These are phyloP conservation scores for Chorisops tibialis DNA, from an alignment of 2,888 invertebrate genomes.

Conservation along the genomic window DNA sequence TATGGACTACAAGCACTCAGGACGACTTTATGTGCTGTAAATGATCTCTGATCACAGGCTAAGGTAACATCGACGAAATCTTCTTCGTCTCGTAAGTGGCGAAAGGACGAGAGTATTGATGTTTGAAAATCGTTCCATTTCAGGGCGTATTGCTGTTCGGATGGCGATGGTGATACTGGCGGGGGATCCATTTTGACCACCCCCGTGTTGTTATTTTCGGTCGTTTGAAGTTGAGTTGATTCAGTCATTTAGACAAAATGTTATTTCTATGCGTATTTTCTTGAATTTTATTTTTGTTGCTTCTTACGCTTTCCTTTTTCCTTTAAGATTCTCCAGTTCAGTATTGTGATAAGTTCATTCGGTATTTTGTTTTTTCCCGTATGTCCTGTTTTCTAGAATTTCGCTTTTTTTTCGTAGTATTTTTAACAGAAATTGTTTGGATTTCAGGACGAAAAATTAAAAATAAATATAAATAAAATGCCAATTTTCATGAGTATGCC, in stretches of 20 bases:
- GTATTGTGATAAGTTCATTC: no score
- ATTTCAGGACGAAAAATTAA: constrained; percentile 13
- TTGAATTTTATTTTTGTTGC: background rate
- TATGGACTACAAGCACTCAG: constrained; percentile 92
- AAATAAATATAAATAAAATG: constrained; percentile 27
- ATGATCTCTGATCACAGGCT: constrained; percentile 85
- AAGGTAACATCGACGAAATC: constrained; percentile 91
- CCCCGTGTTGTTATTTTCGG: constrained; percentile 52
- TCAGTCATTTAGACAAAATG: constrained; percentile 48
- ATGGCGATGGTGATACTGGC: constrained; percentile 55
- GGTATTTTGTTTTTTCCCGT: background rate
- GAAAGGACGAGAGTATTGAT: constrained; percentile 85
- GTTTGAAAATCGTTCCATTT: constrained; percentile 94
- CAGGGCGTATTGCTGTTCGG: constrained; percentile 86
- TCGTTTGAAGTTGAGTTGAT: constrained; percentile 52
- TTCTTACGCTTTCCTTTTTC: background rate
- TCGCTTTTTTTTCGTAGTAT: no score
- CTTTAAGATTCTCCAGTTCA: background rate
- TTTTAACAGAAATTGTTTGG: background rate
- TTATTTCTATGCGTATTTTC: background rate
- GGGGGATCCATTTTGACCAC: constrained; percentile 54
- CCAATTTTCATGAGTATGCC: constrained; percentile 29
- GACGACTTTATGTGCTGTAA: constrained; percentile 87
- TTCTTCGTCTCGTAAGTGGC: constrained; percentile 83
- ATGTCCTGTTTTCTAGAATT: background rate